Evolutionary conservation across 2,797 vertebrate species (phyloP).

Genomic region (Dicrostonyx torquatus): DNA sequence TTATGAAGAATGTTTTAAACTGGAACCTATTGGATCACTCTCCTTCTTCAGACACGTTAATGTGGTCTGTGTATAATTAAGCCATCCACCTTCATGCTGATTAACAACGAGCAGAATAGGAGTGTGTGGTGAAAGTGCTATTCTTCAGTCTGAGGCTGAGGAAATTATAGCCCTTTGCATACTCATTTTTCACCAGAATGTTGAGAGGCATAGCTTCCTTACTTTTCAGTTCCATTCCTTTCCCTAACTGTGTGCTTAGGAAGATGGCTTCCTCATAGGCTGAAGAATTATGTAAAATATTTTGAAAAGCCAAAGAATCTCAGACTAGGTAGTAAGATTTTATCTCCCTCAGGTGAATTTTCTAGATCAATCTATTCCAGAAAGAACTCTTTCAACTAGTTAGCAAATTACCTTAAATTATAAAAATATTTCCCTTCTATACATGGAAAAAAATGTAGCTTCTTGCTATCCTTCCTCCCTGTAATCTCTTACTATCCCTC

Average conservation of each 20-base stretch:
- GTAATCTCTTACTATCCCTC: not conserved
- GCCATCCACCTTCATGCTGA: slow-evolving; percentile 65
- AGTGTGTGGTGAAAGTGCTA: slow-evolving; percentile 70
- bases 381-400: slow-evolving; percentile 54
- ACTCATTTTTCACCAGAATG: slow-evolving; percentile 61
- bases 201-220: slow-evolving; percentile 46
- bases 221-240: slow-evolving; percentile 58
- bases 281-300: slow-evolving; percentile 39
- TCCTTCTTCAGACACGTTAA: slow-evolving; percentile 73
- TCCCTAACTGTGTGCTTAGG: slow-evolving; percentile 35
- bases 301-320: slow-evolving; percentile 54
- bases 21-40: slow-evolving; percentile 72
- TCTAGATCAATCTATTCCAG: slow-evolving; percentile 47
- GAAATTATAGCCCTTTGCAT: slow-evolving; percentile 53
- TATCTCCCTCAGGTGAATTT: slow-evolving; percentile 34
- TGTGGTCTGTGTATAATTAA: slow-evolving; percentile 77
- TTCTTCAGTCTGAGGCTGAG: slow-evolving; percentile 58
- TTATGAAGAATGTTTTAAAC: slow-evolving; percentile 78
- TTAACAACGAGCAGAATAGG: slow-evolving; percentile 72
- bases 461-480: not conserved
- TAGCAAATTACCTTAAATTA: slow-evolving; percentile 55
- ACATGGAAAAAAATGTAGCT: not conserved
- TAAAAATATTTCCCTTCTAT: slow-evolving; percentile 26
- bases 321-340: slow-evolving; percentile 56
- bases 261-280: slow-evolving; percentile 23